phyloP scores from a whole-genome alignment of 92 coral and sea anemone species.

The Virgularia gustaviana region DNA sequence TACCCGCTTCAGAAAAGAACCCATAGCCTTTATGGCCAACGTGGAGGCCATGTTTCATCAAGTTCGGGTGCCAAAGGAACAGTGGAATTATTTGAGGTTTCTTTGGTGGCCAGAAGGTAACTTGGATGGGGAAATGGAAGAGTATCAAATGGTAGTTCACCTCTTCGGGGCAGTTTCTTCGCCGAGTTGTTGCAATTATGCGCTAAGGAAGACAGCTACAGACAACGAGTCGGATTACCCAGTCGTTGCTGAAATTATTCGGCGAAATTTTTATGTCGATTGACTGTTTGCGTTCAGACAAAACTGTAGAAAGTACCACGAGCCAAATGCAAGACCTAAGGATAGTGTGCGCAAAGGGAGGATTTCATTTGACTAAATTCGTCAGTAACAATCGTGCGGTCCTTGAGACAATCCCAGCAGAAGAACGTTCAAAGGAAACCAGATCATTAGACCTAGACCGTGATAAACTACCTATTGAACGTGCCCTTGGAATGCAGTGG shows the following conservation, averaged over 20 bases:
- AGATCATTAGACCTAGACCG: conserved; percentile 21
- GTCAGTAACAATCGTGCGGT: conserved; percentile 24
- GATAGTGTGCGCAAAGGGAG: conserved; percentile 23
- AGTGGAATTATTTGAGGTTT: conserved; percentile 35
- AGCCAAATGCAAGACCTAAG: background rate
- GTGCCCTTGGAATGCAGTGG: conserved; percentile 46
- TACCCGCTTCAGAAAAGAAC: conserved; percentile 22
- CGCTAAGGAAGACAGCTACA: conserved; percentile 10
- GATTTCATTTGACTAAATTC: conserved; percentile 22
- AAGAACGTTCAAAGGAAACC: conserved; percentile 38
- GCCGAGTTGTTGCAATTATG: conserved; percentile 21
- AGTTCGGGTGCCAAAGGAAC: conserved; percentile 26
- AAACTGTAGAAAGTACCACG: conserved; percentile 11
- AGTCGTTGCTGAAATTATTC: conserved; percentile 1
- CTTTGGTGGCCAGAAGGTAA: conserved; percentile 42
- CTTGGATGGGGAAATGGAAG: background rate
- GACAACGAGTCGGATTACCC: conserved; percentile 19
- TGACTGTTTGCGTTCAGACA: conserved; percentile 24
- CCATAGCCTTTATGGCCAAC: conserved; percentile 30
- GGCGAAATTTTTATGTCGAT: conserved; percentile 8
- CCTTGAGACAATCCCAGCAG: conserved; percentile 17
- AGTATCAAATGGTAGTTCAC: conserved; percentile 27
- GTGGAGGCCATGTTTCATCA: conserved; percentile 37
- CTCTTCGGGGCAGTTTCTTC: conserved; percentile 26
- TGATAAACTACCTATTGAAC: conserved; percentile 29